Conservation (phyloP, 2,888 invertebrate species). For the Pseudococcus viburni region DNA sequence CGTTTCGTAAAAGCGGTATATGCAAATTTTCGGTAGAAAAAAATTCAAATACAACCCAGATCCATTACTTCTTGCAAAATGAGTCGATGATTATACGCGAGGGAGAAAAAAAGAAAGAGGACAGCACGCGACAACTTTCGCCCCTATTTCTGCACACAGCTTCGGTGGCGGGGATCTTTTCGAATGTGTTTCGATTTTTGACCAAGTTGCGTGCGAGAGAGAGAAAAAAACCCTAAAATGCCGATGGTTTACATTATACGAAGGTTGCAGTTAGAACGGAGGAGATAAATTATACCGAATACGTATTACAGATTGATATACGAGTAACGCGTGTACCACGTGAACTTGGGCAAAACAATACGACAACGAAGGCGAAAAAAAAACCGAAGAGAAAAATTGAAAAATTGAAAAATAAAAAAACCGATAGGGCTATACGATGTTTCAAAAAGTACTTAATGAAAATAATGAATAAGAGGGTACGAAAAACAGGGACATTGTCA, state of each 20-base stretch:
- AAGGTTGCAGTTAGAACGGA: not conserved
- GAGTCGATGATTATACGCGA: not conserved
- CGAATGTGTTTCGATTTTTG: not conserved
- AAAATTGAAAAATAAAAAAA: not conserved
- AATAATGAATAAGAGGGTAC: slow-evolving; percentile 47
- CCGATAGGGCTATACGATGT: slow-evolving; percentile 1
- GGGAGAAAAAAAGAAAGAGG: not conserved
- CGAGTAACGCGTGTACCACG: not conserved
- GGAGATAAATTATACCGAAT: slow-evolving; percentile 7
- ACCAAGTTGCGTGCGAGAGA: not conserved
- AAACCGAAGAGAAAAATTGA: not conserved
- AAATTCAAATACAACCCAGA: not conserved
- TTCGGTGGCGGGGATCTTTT: not conserved
- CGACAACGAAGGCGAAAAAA: not conserved
- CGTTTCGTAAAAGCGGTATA: not conserved
- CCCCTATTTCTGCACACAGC: not conserved
- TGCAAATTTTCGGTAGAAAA: not conserved
- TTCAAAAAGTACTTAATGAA: slow-evolving; percentile 53
- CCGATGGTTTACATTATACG: not conserved
- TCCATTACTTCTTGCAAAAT: not conserved
- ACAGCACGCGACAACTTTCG: not conserved
- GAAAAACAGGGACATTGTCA: slow-evolving; percentile 62
- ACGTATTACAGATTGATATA: not conserved
- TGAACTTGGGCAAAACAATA: not conserved
- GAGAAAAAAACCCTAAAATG: not conserved